phyloP scores from a whole-genome alignment of 2,113 vertebrate genomes.

The Chauna torquata region DNA sequence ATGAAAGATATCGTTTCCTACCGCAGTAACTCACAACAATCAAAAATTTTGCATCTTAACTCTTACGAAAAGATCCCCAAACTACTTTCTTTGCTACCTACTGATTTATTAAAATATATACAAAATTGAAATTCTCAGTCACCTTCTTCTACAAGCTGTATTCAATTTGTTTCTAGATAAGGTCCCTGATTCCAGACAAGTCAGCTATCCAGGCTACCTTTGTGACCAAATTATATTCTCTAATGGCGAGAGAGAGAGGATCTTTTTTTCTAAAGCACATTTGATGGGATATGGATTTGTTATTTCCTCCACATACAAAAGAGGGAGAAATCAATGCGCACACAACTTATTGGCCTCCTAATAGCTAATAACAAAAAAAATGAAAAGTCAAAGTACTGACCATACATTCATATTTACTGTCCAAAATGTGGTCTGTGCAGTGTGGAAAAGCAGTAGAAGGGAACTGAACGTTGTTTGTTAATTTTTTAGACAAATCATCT shows the following conservation, averaged over 20 bases:
- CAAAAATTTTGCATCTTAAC: neutral
- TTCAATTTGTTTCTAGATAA: neutral
- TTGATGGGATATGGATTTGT: constrained; percentile 34
- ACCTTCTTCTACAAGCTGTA: neutral
- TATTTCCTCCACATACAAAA: neutral
- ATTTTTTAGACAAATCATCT: neutral
- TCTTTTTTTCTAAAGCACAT: constrained; percentile 2
- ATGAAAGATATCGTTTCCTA: neutral
- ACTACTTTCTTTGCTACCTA: neutral
- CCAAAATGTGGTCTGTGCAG: neutral
- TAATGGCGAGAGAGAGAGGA: neutral
- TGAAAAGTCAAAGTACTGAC: neutral
- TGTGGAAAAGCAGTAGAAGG: neutral
- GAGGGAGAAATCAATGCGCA: neutral
- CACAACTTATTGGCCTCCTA: neutral
- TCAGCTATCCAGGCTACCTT: neutral
- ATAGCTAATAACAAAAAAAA: neutral
- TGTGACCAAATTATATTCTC: constrained; percentile 43
- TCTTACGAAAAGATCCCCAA: neutral
- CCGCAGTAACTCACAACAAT: neutral
- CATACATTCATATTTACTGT: neutral
- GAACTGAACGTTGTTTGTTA: neutral
- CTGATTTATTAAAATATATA: neutral
- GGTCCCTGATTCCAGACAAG: constrained; percentile 11
- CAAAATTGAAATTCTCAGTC: neutral